These are phyloP conservation scores for Rhodophaea formosa DNA, from an alignment of 2,888 invertebrate species.

Conservation along the genomic window DNA sequence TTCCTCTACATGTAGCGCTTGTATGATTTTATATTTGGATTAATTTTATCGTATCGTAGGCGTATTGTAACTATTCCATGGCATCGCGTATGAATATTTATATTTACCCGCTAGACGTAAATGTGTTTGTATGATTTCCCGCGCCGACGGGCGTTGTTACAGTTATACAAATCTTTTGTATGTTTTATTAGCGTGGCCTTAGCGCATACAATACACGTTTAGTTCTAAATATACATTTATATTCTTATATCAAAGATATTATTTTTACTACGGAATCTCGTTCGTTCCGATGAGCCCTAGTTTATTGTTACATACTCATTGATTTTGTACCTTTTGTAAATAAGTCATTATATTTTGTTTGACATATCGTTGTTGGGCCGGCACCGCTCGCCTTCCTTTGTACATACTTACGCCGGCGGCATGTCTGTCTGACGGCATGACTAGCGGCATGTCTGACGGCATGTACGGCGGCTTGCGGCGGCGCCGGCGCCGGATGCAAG, in stretches of 20 bases:
- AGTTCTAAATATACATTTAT: slow-evolving; percentile 28
- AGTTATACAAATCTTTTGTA: slow-evolving; percentile 12
- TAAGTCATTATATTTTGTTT: slow-evolving; percentile 50
- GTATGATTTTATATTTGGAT: slow-evolving; percentile 22
- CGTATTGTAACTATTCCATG: slow-evolving; percentile 24
- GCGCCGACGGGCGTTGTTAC: slow-evolving; percentile 1
- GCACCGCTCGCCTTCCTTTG: slow-evolving; percentile 19
- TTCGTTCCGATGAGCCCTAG: slow-evolving; percentile 28
- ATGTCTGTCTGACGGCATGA: neutral
- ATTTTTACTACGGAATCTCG: slow-evolving; percentile 44
- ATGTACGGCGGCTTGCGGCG: neutral
- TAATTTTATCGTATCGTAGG: slow-evolving; percentile 10
- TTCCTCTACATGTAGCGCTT: slow-evolving; percentile 24
- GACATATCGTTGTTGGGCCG: slow-evolving; percentile 48
- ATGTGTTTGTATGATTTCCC: slow-evolving; percentile 3
- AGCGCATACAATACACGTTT: slow-evolving; percentile 22
- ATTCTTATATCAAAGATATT: slow-evolving; percentile 35
- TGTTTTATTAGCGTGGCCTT: slow-evolving; percentile 10
- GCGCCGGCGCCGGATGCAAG: neutral
- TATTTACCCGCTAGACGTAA: slow-evolving; percentile 18
- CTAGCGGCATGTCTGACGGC: too few species aligned
- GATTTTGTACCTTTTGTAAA: slow-evolving; percentile 60
- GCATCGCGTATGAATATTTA: slow-evolving; percentile 21
- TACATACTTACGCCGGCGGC: slow-evolving; percentile 14
- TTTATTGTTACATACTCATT: slow-evolving; percentile 59